These are phyloP conservation scores for Ophiothrix spiculata DNA, from an alignment of 35 echinoderm and acorn worm species.

Conservation along the genomic window DNA sequence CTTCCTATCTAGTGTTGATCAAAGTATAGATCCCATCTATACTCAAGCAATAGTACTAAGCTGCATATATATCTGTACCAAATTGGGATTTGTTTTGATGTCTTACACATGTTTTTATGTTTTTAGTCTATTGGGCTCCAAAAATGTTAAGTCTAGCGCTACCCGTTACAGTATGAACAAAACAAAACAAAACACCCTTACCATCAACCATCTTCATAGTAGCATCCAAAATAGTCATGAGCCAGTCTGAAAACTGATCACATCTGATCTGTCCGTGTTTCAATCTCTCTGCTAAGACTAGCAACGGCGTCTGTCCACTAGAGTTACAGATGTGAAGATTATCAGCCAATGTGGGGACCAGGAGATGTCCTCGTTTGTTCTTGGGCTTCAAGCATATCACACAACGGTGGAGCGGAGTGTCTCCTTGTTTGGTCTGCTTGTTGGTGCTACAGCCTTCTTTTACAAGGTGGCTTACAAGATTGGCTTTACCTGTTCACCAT, in stretches of 20 bases:
- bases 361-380: background rate
- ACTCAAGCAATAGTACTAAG: too few relatives aligned
- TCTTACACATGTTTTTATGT: too few relatives aligned
- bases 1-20: too few relatives aligned
- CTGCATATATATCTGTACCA: too few relatives aligned
- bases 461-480: background rate
- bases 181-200: too few relatives aligned
- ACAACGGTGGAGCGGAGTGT: background rate
- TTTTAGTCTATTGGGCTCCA: too few relatives aligned
- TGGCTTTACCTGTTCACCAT: background rate
- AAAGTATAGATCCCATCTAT: too few relatives aligned
- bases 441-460: background rate
- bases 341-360: background rate
- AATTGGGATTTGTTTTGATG: too few relatives aligned
- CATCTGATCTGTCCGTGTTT: background rate
- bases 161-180: too few relatives aligned
- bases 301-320: background rate
- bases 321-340: background rate
- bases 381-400: background rate
- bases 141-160: too few relatives aligned
- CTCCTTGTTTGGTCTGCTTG: background rate
- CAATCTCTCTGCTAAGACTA: background rate
- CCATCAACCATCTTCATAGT: background rate
- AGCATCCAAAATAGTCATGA: background rate
- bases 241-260: constrained; percentile 10